Percentiles rank a stretch among this genome's conserved stretches.
These are phyloP conservation scores for Leucozona laternaria DNA, from an alignment of 2,888 invertebrate species.

Conservation along the genomic window DNA sequence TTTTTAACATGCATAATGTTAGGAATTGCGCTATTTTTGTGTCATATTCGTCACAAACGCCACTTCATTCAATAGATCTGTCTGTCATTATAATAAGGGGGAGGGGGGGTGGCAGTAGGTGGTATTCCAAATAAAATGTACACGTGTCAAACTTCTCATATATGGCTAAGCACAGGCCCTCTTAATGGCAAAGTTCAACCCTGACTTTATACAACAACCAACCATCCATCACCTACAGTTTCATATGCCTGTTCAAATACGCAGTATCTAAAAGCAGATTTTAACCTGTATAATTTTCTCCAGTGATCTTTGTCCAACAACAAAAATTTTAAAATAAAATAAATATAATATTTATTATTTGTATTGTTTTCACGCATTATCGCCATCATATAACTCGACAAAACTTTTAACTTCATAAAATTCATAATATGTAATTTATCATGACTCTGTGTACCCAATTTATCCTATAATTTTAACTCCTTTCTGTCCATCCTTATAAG, in stretches of 20 bases:
- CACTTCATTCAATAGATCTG: too few relatives aligned
- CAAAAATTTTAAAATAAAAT: conserved; percentile 3
- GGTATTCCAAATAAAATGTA: too few relatives aligned
- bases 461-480: conserved; percentile 24
- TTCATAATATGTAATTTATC: conserved; percentile 44
- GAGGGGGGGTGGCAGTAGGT: too few relatives aligned
- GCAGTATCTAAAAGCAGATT: conserved; percentile 45
- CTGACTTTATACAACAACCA: neutral
- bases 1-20: too few relatives aligned
- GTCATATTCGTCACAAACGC: too few relatives aligned
- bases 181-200: neutral
- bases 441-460: neutral
- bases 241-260: neutral
- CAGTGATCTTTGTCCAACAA: conserved; percentile 34
- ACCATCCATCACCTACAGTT: neutral
- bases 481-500: conserved; percentile 8
- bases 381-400: neutral
- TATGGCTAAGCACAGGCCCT: too few relatives aligned
- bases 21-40: too few relatives aligned
- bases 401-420: conserved; percentile 31
- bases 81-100: too few relatives aligned
- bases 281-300: conserved; percentile 1
- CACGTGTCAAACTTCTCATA: too few relatives aligned
- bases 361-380: conserved; percentile 10
- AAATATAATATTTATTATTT: neutral